Conservation (phyloP, 1,140 invertebrate genomes). For the Tribolium castaneum region DNA sequence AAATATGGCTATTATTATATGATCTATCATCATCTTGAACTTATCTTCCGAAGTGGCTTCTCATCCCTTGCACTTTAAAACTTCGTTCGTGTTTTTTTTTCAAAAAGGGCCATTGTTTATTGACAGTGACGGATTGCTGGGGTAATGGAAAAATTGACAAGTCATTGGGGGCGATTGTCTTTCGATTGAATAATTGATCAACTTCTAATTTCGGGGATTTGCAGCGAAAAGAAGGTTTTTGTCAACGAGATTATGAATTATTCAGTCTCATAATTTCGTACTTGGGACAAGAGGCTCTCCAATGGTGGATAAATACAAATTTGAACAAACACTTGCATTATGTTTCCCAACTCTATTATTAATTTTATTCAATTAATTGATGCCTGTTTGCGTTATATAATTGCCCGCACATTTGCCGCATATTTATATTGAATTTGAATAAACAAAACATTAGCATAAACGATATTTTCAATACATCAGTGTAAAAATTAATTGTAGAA, state of each 20-base stretch:
- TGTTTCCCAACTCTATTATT: neutral
- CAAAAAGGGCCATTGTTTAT: constrained; percentile 12
- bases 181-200: constrained; percentile 27
- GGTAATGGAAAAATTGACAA: constrained; percentile 32
- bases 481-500: too few relatives aligned
- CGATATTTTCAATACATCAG: too few relatives aligned
- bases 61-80: constrained; percentile 23
- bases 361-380: neutral
- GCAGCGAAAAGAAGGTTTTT: neutral
- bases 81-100: too few relatives aligned
- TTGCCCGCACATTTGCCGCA: neutral
- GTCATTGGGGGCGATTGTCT: constrained; percentile 10
- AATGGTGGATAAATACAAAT: neutral
- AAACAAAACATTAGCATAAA: too few relatives aligned
- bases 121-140: constrained; percentile 25
- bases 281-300: neutral
- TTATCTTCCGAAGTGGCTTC: constrained; percentile 31
- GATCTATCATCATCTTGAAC: constrained; percentile 44
- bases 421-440: too few relatives aligned
- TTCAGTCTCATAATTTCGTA: constrained; percentile 1
- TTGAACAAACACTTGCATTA: neutral
- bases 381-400: neutral
- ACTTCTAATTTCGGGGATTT: constrained; percentile 19
- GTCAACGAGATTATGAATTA: constrained; percentile 1
- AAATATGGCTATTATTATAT: constrained; percentile 45